Conservation (phyloP, 2,113 vertebrate genomes). For the Nyctibius bracteatus region DNA sequence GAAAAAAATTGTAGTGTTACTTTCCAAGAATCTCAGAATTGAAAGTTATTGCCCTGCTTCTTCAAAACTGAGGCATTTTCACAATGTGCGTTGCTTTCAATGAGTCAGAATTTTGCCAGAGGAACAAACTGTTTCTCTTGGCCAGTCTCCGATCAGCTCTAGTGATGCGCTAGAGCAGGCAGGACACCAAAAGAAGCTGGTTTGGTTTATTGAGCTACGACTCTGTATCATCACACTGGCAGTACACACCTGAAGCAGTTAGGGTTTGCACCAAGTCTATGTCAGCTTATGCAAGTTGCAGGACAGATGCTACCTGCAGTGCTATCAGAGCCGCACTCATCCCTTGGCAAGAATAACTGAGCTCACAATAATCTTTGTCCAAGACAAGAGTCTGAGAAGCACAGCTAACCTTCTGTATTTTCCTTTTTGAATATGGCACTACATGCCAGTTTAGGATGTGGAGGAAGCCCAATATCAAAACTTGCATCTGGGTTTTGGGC, state of each 20-base stretch:
- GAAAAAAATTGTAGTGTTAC: neutral
- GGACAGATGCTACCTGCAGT: neutral
- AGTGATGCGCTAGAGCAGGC: neutral
- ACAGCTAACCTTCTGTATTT: neutral
- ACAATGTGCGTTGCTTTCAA: neutral
- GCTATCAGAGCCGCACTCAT: neutral
- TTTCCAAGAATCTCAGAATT: neutral
- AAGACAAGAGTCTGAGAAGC: neutral
- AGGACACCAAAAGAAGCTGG: neutral
- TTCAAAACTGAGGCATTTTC: neutral
- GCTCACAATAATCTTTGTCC: neutral
- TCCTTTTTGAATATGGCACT: neutral
- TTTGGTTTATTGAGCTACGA: neutral
- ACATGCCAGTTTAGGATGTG: neutral
- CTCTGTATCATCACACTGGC: neutral
- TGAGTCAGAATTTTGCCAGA: neutral
- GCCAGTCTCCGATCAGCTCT: neutral
- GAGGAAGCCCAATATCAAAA: neutral
- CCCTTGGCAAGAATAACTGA: neutral
- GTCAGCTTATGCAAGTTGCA: neutral
- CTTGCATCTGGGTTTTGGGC: neutral
- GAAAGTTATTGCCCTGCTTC: neutral
- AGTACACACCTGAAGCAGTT: neutral
- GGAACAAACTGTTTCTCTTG: neutral
- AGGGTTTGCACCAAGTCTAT: neutral